Evolutionary conservation across 2,797 vertebrate species (phyloP), one percentile per base, ranked within the genome.

Genomic region (Fratercula arctica): DNA sequence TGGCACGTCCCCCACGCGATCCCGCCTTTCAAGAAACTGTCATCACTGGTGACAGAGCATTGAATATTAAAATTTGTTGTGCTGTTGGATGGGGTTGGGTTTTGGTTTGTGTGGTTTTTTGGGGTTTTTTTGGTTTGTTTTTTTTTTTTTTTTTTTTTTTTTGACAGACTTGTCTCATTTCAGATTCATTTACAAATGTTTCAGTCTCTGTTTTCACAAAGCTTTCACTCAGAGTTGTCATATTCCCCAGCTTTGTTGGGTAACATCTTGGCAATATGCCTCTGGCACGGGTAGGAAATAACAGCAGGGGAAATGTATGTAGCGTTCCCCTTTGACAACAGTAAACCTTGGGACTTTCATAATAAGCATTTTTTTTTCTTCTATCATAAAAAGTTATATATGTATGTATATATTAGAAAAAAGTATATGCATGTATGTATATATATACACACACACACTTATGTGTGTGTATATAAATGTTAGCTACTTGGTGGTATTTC

Each of bases 181-280:
- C 78, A 86, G 79, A 94, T 95, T 95, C 21, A 59, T 95, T 95
- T 93, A 50, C 70, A 66, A 87, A 95, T 72, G 5, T 21, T 50
- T 90, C 89, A 35, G 54, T 75, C 53, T 82, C n/a, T 93, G 93
- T 90, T 97, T 96, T 80, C 1, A 0, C 75, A 70, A 87, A 96
- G 82, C 88, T 83, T 96, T 96, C 90, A 68, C 61, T 97, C 88
- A 61, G 28, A 77, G 56, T 68, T 94, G 84, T 88, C 93, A 73
- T 24, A 31, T 89, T 83, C 50, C 28, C 41, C 23, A 25, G 87
- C 51, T 96, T 90, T 94, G 86, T 80, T 85, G 89, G 69, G 85
- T 79, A 92, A 94, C 84, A 66, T 93, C 90, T 94, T 82, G 92
- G 84, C 15, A 28, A 80, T n/a, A 33, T 60, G 87, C 69, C 78